phyloP scores from a whole-genome alignment of 2,888 invertebrate genomes.

The Torymus texanus region DNA sequence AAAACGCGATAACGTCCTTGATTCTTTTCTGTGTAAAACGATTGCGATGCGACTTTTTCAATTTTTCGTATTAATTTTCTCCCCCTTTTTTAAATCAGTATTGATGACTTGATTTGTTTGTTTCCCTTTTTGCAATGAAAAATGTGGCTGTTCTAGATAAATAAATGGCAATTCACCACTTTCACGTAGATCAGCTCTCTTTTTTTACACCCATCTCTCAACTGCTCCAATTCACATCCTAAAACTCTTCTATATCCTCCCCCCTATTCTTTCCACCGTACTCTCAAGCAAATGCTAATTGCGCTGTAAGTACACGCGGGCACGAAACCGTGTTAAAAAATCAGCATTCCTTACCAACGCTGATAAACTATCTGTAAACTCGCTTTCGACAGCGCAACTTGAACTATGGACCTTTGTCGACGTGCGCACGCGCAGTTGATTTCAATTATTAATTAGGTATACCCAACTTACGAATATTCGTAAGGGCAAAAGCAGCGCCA shows the following conservation, averaged over 20 bases:
- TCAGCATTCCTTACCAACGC: slow-evolving; percentile 18
- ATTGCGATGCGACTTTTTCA: slow-evolving; percentile 57
- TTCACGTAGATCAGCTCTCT: slow-evolving; percentile 29
- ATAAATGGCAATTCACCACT: slow-evolving; percentile 67
- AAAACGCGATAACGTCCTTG: slow-evolving; percentile 58
- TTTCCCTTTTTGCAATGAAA: slow-evolving; percentile 62
- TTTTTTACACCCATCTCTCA: slow-evolving; percentile 8
- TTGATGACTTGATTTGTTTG: slow-evolving; percentile 64
- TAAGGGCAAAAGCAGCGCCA: too few species aligned
- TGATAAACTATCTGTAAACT: not conserved
- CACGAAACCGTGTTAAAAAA: slow-evolving; percentile 10
- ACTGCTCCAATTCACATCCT: not conserved
- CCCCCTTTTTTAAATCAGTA: slow-evolving; percentile 65
- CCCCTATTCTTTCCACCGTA: too few species aligned
- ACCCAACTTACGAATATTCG: too few species aligned
- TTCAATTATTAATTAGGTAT: not conserved
- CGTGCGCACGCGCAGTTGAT: too few species aligned
- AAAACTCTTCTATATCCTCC: too few species aligned
- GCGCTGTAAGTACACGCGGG: slow-evolving; percentile 31
- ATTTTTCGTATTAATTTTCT: slow-evolving; percentile 60
- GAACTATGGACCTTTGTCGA: not conserved
- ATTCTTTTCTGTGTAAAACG: slow-evolving; percentile 59
- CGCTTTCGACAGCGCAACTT: not conserved
- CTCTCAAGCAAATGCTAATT: not conserved
- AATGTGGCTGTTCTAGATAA: slow-evolving; percentile 73